phyloP scores from a whole-genome alignment of 2,797 vertebrate genomes.

The Propithecus deckenii region DNA sequence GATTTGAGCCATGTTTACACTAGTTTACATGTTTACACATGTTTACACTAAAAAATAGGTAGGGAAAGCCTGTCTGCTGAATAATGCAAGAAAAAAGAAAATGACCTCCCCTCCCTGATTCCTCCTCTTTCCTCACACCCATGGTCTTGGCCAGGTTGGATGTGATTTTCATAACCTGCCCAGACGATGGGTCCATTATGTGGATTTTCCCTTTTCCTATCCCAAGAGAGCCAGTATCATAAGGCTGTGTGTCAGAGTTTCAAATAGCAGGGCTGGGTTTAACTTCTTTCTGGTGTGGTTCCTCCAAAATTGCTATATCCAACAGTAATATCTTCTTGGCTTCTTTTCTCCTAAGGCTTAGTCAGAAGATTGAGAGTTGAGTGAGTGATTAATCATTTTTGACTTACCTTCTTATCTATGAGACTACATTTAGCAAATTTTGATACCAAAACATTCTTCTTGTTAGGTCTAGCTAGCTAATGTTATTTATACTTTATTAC shows the following conservation, averaged over 20 bases:
- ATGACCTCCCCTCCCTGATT: background rate
- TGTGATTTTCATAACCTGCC: background rate
- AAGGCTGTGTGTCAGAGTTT: background rate
- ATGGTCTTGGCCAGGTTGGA: background rate
- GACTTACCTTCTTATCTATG: background rate
- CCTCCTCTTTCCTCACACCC: accelerated
- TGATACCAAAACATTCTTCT: background rate
- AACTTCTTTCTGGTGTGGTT: background rate
- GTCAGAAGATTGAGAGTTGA: background rate
- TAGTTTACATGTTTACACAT: no score
- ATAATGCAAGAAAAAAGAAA: background rate
- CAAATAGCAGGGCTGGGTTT: background rate
- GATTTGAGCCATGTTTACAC: background rate
- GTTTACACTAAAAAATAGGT: background rate
- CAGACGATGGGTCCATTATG: background rate
- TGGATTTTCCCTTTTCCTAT: background rate
- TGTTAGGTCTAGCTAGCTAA: background rate
- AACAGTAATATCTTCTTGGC: background rate
- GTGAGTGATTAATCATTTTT: background rate
- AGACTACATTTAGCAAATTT: background rate
- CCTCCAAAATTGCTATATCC: background rate
- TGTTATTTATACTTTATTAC: background rate
- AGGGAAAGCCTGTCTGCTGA: background rate
- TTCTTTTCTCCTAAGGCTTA: background rate
- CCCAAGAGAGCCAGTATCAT: background rate